These are phyloP conservation scores for Prochilodus magdalenae DNA, from an alignment of 2,113 vertebrate genomes.

Conservation along the genomic window DNA sequence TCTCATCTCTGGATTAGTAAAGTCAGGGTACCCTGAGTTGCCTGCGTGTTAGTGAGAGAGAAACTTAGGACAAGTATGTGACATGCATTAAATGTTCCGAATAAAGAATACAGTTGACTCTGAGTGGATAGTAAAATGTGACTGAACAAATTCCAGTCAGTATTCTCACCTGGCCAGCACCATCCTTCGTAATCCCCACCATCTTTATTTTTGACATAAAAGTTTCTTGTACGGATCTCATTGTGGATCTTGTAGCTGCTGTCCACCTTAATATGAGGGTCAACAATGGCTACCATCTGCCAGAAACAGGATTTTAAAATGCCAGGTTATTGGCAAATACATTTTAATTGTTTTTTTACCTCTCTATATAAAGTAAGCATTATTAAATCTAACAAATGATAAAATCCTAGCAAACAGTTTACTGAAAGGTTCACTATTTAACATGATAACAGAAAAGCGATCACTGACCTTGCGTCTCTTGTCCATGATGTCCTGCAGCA, in stretches of 20 bases:
- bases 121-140: background rate
- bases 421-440: background rate
- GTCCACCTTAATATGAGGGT: constrained; percentile 95
- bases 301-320: background rate
- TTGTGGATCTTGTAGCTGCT: constrained; percentile 85
- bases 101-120: background rate
- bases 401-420: background rate
- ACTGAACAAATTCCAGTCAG: background rate
- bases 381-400: background rate
- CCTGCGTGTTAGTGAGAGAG: constrained; percentile 67
- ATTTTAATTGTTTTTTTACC: too few relatives aligned
- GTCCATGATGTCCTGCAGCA: constrained; percentile 82
- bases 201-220: constrained; percentile 89
- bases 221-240: constrained; percentile 80
- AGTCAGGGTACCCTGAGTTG: constrained; percentile 89
- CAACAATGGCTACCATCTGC: constrained; percentile 93
- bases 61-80: background rate
- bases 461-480: constrained; percentile 84
- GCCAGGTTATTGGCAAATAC: too few relatives aligned
- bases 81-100: background rate
- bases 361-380: background rate
- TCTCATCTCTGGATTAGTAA: constrained; percentile 84
- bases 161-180: constrained; percentile 91
- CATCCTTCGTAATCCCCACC: constrained; percentile 92
- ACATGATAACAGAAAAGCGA: background rate